A percentile compares a stretch with the other conserved stretches of the same genome.
Conservation (phyloP, 2,113 vertebrate species). For the Myodes glareolus region DNA sequence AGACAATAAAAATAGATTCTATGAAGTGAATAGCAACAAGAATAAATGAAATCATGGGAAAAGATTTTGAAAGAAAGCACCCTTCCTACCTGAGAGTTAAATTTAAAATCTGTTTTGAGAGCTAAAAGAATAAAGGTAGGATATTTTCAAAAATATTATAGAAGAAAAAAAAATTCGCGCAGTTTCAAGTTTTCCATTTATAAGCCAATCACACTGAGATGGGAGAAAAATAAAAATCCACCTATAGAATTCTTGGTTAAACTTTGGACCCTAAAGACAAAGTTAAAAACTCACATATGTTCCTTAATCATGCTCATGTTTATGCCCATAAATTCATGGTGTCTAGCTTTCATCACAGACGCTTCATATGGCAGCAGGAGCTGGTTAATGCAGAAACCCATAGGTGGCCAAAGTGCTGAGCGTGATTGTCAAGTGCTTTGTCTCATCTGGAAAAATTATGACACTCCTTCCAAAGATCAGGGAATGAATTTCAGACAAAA, state of each 20-base stretch:
- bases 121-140: not conserved
- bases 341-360: not conserved
- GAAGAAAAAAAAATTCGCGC: not conserved
- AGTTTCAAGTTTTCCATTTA: not conserved
- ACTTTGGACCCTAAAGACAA: slow-evolving; percentile 10
- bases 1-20: not conserved
- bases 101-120: not conserved
- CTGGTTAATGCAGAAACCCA: not conserved
- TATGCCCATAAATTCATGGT: not conserved
- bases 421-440: not conserved
- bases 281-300: not conserved
- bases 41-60: not conserved
- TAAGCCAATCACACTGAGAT: not conserved
- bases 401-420: not conserved
- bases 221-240: not conserved
- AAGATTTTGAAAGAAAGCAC: not conserved
- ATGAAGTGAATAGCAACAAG: not conserved
- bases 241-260: not conserved
- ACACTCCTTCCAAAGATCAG: not conserved
- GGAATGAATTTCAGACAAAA: not conserved
- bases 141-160: not conserved
- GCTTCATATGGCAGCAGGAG: not conserved
- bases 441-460: not conserved
- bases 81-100: slow-evolving; percentile 21
- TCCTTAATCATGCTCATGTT: no score